A percentile compares a stretch with the other conserved stretches of the same genome.
Evolutionary conservation across 2,113 vertebrate species (phyloP).

Genomic region (Pimephales promelas): DNA sequence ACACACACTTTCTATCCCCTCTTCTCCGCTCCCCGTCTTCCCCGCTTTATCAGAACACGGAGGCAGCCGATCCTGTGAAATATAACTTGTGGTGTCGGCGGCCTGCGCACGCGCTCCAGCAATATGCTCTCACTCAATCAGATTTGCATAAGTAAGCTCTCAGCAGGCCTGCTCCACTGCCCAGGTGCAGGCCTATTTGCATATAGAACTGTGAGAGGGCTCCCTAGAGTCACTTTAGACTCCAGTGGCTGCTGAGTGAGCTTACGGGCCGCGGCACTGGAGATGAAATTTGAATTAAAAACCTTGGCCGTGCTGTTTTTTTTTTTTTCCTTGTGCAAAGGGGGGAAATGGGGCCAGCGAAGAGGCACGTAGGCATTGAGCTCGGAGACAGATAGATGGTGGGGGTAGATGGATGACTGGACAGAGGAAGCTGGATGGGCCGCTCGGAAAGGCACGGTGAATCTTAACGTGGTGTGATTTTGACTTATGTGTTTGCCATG

Average conservation of each 20-base stretch:
- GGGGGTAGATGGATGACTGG: conserved; percentile 47
- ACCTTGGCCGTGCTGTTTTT: conserved; percentile 79
- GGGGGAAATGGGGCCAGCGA: conserved; percentile 63
- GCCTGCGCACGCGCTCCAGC: conserved; percentile 84
- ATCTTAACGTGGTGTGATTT: conserved; percentile 31
- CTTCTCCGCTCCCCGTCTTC: conserved; percentile 40
- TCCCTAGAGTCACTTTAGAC: conserved; percentile 99
- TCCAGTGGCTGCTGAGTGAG: conserved; percentile 97
- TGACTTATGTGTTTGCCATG: conserved; percentile 38
- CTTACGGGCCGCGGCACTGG: conserved; percentile 83
- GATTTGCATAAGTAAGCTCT: conserved; percentile 99
- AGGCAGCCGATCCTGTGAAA: conserved; percentile 84
- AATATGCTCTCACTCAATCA: conserved; percentile 99
- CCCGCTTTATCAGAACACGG: conserved; percentile 62
- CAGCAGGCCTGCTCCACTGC: conserved; percentile 94
- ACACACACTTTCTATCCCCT: conserved; percentile 38
- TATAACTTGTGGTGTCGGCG: conserved; percentile 85
- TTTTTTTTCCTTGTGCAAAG: conserved; percentile 69
- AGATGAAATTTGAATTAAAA: conserved; percentile 99
- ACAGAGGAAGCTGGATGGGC: conserved; percentile 46
- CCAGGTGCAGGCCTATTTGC: conserved; percentile 99
- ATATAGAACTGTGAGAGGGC: conserved; percentile 98
- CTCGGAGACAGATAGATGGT: conserved; percentile 48
- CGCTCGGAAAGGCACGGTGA: background rate
- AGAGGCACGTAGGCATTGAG: conserved; percentile 44